Evolutionary conservation across 1,140 invertebrate species (phyloP), one percentile per base, ranked within the genome.

Genomic region (Trachelipus rathkii): DNA sequence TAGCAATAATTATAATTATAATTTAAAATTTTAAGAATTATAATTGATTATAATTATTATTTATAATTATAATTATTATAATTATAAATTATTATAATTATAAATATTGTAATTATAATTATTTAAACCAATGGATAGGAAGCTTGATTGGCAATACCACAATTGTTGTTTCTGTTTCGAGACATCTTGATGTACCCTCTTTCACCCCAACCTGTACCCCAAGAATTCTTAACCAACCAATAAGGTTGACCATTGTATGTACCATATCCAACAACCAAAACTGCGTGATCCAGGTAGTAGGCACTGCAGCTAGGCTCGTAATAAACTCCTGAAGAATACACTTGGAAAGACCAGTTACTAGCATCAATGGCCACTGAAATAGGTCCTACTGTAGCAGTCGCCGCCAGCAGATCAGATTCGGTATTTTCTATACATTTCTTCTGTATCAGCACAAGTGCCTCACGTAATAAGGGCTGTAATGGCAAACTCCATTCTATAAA

Each of bases 331-430:
- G 87, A 85, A 1, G 87, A 88, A 83, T 97, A 97, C 73, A 92
- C 88, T 81, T 93, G 90, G 87, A 98, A 93, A 7, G 89, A 87
- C 71, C 88, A 84, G 75, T 90, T 89, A 13, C 90, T 89, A 75
- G 97, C 97, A 88, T 99, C 96, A 84, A 99, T 98, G 76, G 95
- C 96, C 70, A 94, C 88, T 11, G 81, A 79, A 21, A 82, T 84
- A 7, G 97, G 96, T n/a, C 97, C 96, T 79, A 95, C 86, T 0
- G 92, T 96, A 71, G 95, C 95, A 78, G 98, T 89, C 75, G 93
- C 93, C 68, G 88, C 84, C 82, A 91, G 87, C 71, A 96, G 85
- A 77, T 91, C 88, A 11, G 89, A 77, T 85, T 96, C 91, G 84
- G 91, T 85, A 81, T 87, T 77, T 46, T n/a, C 89, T 89, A 82